These are phyloP conservation scores for Clistopyga incitator DNA, from an alignment of 2,888 invertebrate genomes.

Conservation along the genomic window DNA sequence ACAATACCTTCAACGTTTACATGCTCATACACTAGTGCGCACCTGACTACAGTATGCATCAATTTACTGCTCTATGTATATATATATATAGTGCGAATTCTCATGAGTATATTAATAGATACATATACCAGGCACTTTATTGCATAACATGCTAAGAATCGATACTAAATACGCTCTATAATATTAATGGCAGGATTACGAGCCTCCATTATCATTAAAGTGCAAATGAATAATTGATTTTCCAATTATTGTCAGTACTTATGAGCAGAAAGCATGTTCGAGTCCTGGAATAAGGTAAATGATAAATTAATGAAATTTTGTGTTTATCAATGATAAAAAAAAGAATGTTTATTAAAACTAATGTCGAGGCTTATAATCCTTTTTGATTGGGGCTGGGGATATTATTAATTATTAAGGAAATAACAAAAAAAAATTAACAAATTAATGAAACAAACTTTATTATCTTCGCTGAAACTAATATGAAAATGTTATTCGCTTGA, in stretches of 20 bases:
- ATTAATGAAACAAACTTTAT: constrained; percentile 49
- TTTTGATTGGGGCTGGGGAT: not conserved
- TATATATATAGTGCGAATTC: not conserved
- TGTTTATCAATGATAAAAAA: no score
- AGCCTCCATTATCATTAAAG: no score
- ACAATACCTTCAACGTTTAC: not conserved
- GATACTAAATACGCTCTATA: not conserved
- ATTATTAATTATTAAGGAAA: not conserved
- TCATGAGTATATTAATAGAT: not conserved
- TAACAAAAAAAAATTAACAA: constrained; percentile 29
- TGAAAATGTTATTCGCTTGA: constrained; percentile 43
- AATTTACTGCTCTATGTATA: not conserved
- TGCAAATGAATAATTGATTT: no score
- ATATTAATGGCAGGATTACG: not conserved
- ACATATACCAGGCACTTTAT: not conserved
- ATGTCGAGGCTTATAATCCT: not conserved
- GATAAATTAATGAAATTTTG: no score
- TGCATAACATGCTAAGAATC: not conserved
- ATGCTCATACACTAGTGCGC: not conserved
- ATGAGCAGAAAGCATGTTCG: no score
- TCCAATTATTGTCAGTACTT: no score
- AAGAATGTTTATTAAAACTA: no score
- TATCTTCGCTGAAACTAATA: not conserved
- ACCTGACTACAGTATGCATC: not conserved
- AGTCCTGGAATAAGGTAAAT: no score